phyloP scores from a whole-genome alignment of 2,797 vertebrate species.

The Danio albolineatus region DNA sequence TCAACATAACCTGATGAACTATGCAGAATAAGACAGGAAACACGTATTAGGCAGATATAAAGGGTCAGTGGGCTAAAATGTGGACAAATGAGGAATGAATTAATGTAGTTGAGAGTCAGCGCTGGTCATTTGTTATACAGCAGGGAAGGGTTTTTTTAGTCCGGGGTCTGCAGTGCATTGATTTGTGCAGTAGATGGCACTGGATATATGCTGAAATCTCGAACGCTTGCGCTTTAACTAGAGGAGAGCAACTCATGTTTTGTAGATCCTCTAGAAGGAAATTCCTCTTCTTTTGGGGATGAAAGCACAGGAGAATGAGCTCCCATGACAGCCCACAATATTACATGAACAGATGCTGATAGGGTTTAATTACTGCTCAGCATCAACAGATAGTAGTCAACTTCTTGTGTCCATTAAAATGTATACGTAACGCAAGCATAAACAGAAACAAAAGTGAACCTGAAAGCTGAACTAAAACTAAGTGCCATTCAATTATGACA shows the following conservation, averaged over 20 bases:
- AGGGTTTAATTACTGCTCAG: neutral
- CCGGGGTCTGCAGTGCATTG: neutral
- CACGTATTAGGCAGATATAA: neutral
- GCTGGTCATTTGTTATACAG: neutral
- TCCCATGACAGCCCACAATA: neutral
- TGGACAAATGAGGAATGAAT: neutral
- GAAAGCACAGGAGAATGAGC: neutral
- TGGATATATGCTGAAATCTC: conserved; percentile 34
- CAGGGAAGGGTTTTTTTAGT: neutral
- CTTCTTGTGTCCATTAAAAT: too few species aligned
- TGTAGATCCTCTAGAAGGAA: neutral
- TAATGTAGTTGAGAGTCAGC: neutral
- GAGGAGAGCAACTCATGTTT: neutral
- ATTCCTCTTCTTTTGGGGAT: neutral
- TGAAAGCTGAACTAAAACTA: too few species aligned
- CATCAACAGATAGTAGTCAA: too few species aligned
- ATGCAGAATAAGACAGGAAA: neutral
- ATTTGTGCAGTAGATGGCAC: conserved; percentile 58
- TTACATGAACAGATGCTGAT: neutral
- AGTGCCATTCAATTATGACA: too few species aligned
- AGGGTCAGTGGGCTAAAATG: neutral
- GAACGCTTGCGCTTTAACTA: neutral
- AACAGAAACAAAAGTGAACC: too few species aligned
- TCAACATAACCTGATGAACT: neutral
- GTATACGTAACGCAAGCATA: too few species aligned